Conservation (phyloP, 2,797 vertebrate genomes). For the Okamejei kenojei region DNA sequence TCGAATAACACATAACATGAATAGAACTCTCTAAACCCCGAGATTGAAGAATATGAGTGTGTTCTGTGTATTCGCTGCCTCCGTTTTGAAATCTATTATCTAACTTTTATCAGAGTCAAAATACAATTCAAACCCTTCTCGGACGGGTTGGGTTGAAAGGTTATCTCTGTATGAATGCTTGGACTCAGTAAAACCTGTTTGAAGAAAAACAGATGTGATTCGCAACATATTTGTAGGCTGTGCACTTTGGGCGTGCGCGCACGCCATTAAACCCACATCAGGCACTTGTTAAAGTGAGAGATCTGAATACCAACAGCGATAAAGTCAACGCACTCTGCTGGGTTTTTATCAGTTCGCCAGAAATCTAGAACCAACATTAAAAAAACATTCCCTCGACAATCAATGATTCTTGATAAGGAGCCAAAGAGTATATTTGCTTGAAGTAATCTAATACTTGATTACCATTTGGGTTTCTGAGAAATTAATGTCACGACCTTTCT, state of each 20-base stretch:
- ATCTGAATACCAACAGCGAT: slow-evolving; percentile 38
- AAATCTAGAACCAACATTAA: not conserved
- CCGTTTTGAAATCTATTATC: not conserved
- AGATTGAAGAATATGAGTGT: not conserved
- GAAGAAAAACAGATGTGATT: slow-evolving; percentile 70
- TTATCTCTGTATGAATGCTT: slow-evolving; percentile 74
- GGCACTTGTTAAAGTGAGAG: slow-evolving; percentile 49
- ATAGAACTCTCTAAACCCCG: not conserved
- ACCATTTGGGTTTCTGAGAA: slow-evolving; percentile 28
- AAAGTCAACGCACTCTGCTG: not conserved
- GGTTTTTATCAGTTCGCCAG: not conserved
- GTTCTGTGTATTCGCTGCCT: not conserved
- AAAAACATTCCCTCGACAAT: not conserved
- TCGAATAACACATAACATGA: not conserved
- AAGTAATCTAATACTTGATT: slow-evolving; percentile 26
- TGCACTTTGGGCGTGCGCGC: not conserved
- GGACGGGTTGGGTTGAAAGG: slow-evolving; percentile 56
- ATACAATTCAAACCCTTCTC: slow-evolving; percentile 43
- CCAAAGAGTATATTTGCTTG: slow-evolving; percentile 16
- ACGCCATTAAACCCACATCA: slow-evolving; percentile 36
- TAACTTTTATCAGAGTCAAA: slow-evolving; percentile 11
- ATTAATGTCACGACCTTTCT: slow-evolving; percentile 33
- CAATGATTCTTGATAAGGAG: slow-evolving; percentile 13
- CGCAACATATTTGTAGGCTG: slow-evolving; percentile 54
- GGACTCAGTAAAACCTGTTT: slow-evolving; percentile 53